Percentiles rank a stretch among this genome's conserved stretches.
Conservation (phyloP, 2,888 invertebrate genomes). For the Lepetodrilus schrolli region DNA sequence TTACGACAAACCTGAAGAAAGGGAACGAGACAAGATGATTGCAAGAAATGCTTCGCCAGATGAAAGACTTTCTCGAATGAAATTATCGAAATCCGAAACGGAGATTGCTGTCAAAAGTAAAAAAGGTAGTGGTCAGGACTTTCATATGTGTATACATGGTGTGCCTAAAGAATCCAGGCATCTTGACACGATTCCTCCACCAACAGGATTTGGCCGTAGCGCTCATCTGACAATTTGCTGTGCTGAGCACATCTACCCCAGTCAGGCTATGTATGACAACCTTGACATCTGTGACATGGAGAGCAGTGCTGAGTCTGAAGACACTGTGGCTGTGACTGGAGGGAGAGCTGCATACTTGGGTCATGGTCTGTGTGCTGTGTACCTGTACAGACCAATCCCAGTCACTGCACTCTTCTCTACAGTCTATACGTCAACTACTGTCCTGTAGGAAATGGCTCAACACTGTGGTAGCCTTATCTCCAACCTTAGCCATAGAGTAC, state of each 20-base stretch:
- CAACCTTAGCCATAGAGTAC: no score
- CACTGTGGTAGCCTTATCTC: no score
- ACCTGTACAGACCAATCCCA: conserved; percentile 37
- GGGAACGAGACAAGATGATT: conserved; percentile 35
- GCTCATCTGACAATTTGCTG: conserved; percentile 61
- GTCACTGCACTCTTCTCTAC: conserved; percentile 38
- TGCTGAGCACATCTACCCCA: conserved; percentile 42
- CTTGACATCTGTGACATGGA: conserved; percentile 42
- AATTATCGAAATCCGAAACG: not conserved
- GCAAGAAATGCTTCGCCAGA: not conserved
- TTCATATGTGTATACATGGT: no score
- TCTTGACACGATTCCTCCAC: not conserved
- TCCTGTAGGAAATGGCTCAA: no score
- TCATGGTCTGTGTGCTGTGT: conserved; percentile 42
- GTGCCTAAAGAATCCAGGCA: no score
- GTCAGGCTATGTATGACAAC: conserved; percentile 47
- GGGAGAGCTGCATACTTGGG: conserved; percentile 41
- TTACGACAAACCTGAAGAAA: conserved; percentile 64
- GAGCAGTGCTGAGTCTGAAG: not conserved
- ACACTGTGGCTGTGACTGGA: conserved; percentile 32
- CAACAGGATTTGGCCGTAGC: conserved; percentile 43
- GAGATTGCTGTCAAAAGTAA: no score
- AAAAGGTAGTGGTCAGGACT: no score
- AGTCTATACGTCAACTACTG: conserved; percentile 19
- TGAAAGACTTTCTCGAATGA: not conserved